Conservation (phyloP, 1,140 invertebrate species). For the Formica selysi region DNA sequence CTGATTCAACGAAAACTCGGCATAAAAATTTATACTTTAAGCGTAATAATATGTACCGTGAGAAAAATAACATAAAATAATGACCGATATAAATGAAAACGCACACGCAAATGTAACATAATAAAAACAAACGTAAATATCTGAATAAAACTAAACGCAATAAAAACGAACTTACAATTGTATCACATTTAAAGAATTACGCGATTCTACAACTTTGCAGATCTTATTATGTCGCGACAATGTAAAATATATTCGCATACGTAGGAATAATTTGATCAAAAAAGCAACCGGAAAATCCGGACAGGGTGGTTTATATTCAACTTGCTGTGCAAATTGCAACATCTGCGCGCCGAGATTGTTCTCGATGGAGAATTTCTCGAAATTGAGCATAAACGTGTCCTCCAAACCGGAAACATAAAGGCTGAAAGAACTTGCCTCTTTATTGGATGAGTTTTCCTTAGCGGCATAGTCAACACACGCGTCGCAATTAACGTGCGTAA, state of each 20-base stretch:
- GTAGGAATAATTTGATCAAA: conserved; percentile 38
- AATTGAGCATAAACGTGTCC: conserved; percentile 40
- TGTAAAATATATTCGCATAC: conserved; percentile 52
- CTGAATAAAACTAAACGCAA: not conserved
- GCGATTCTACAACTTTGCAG: conserved; percentile 1
- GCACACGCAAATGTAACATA: too few species aligned
- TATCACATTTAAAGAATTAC: conserved; percentile 18
- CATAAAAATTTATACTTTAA: conserved; percentile 5
- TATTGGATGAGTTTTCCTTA: not conserved
- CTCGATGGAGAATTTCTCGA: conserved; percentile 35
- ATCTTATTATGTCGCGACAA: conserved; percentile 37
- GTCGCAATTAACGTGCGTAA: conserved; percentile 19
- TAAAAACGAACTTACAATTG: conserved; percentile 6
- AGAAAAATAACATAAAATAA: conserved; percentile 4
- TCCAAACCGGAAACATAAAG: conserved; percentile 23
- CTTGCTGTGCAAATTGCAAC: conserved; percentile 17
- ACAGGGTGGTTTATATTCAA: conserved; percentile 31
- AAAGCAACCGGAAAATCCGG: conserved; percentile 32
- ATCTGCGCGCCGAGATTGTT: conserved; percentile 32
- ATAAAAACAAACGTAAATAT: conserved; percentile 5
- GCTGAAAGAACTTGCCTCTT: conserved; percentile 1
- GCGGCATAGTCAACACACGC: not conserved
- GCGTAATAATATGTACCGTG: not conserved
- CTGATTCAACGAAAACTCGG: not conserved
- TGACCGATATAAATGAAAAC: not conserved